Conservation (phyloP, 2,888 invertebrate species). For the Patella pellucida region DNA sequence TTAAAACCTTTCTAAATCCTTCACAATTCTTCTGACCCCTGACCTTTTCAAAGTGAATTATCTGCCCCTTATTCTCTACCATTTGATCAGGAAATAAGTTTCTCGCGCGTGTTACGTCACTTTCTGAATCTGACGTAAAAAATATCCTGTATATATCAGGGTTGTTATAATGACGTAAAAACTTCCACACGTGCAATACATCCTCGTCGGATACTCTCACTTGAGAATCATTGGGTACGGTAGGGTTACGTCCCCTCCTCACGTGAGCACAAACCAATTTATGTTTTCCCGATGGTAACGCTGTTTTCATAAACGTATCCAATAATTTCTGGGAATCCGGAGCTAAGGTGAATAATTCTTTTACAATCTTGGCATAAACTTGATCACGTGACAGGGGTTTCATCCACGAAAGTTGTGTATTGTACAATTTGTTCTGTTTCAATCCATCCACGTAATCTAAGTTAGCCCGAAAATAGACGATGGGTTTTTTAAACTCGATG, state of each 20-base stretch:
- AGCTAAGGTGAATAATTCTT: constrained; percentile 14
- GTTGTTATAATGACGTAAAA: constrained; percentile 16
- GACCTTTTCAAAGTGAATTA: constrained; percentile 22
- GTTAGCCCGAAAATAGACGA: constrained; percentile 23
- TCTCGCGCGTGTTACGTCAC: constrained; percentile 14
- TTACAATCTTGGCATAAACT: constrained; percentile 19
- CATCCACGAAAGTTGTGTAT: constrained; percentile 14
- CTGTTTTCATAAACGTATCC: constrained; percentile 8
- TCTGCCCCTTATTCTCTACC: constrained; percentile 18
- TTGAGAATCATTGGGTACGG: constrained; percentile 22
- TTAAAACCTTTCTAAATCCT: constrained; percentile 13
- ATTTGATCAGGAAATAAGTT: constrained; percentile 18
- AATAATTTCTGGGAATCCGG: background rate
- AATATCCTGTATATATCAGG: constrained; percentile 14
- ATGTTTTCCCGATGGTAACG: background rate
- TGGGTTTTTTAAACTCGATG: constrained; percentile 17
- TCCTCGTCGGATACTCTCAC: background rate
- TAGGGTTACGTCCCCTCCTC: constrained; percentile 27
- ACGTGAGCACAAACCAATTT: constrained; percentile 30
- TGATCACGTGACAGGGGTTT: background rate
- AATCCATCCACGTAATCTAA: constrained; percentile 13
- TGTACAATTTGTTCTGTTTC: constrained; percentile 17
- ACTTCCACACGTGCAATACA: constrained; percentile 14
- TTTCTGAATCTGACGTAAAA: constrained; percentile 25
- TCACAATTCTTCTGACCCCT: background rate